Conservation (phyloP, 2,797 vertebrate genomes). For the Xenops minutus region DNA sequence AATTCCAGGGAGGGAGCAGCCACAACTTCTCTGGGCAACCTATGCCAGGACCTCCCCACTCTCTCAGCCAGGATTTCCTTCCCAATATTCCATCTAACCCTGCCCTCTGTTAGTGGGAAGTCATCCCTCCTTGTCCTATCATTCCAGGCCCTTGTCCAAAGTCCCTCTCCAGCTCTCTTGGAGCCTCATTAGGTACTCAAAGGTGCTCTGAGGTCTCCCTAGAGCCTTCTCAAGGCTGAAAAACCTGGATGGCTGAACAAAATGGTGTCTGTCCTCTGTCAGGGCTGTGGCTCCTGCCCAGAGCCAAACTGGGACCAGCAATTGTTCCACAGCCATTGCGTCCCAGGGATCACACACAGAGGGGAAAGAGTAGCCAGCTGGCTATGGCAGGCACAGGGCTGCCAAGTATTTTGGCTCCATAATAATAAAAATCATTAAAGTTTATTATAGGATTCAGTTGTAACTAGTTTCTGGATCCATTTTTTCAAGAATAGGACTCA, state of each 20-base stretch:
- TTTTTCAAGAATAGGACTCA: background rate
- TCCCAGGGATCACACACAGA: background rate
- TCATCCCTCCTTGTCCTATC: background rate
- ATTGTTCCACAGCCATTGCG: background rate
- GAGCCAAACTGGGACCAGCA: background rate
- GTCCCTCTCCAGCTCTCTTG: background rate
- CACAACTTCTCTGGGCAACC: background rate
- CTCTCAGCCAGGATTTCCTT: background rate
- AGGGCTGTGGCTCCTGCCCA: fast-evolving
- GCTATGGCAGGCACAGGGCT: background rate
- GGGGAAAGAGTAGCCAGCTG: background rate
- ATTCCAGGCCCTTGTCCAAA: background rate
- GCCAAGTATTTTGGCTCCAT: background rate
- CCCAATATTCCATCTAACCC: background rate
- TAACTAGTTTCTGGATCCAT: background rate
- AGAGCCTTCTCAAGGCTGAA: background rate
- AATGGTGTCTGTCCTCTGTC: background rate
- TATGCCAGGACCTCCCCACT: background rate
- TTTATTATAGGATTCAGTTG: background rate
- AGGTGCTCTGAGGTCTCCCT: background rate
- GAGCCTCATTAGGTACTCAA: background rate
- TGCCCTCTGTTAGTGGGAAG: background rate
- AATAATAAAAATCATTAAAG: background rate
- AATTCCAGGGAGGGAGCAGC: background rate
- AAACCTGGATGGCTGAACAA: background rate